Conservation (phyloP, 1,140 invertebrate species). For the Adoxophyes honmai region DNA sequence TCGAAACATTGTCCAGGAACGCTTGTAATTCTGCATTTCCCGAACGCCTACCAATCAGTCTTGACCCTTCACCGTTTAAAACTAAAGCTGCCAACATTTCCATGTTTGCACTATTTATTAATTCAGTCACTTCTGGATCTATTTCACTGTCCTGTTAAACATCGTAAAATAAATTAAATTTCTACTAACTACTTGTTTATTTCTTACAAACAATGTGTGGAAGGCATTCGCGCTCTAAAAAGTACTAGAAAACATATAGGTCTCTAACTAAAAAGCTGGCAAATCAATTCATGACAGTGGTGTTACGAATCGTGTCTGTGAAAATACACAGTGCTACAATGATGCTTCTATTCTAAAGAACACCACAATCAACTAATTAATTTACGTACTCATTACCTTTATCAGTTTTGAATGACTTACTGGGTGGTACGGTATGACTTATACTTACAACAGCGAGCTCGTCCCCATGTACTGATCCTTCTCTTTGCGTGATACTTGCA, state of each 20-base stretch:
- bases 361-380: conserved; percentile 59
- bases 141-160: conserved; percentile 64
- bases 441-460: conserved; percentile 68
- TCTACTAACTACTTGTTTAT: neutral
- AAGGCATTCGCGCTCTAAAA: conserved; percentile 46
- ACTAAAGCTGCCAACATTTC: conserved; percentile 93
- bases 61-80: conserved; percentile 89
- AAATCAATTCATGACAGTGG: conserved; percentile 62
- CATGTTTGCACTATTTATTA: conserved; percentile 87
- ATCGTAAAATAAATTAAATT: conserved; percentile 15
- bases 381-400: conserved; percentile 55
- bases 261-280: conserved; percentile 68
- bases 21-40: conserved; percentile 90
- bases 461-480: conserved; percentile 53
- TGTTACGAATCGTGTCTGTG: conserved; percentile 57
- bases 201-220: conserved; percentile 18
- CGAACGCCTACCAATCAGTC: conserved; percentile 85
- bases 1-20: conserved; percentile 93
- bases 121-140: conserved; percentile 67
- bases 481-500: conserved; percentile 66
- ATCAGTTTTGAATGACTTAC: conserved; percentile 32
- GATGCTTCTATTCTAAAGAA: conserved; percentile 61
- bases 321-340: conserved; percentile 58
- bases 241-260: conserved; percentile 27
- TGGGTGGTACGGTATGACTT: conserved; percentile 28